A percentile compares a stretch with the other conserved stretches of the same genome.
Conservation (phyloP, 2,888 invertebrate genomes). For the Rutpela maculata region DNA sequence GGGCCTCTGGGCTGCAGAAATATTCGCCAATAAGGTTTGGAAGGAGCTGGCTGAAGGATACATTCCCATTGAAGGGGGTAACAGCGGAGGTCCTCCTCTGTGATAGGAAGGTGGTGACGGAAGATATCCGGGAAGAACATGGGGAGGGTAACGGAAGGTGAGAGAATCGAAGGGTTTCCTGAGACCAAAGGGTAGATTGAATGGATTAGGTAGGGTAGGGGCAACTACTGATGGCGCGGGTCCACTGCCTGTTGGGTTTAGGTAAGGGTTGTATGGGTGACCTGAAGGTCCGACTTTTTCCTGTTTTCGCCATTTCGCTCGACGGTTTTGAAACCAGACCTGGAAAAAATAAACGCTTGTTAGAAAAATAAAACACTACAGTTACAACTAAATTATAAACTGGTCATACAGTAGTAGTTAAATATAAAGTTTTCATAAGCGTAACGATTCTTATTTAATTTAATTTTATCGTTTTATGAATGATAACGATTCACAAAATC, state of each 20-base stretch:
- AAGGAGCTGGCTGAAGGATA: slow-evolving; percentile 83
- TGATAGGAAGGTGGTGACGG: slow-evolving; percentile 74
- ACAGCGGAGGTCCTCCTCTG: slow-evolving; percentile 80
- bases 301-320: slow-evolving; percentile 95
- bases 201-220: slow-evolving; percentile 88
- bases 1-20: slow-evolving; percentile 80
- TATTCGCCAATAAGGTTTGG: slow-evolving; percentile 89
- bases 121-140: slow-evolving; percentile 78
- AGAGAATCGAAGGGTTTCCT: slow-evolving; percentile 85
- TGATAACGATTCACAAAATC: too few species aligned
- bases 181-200: slow-evolving; percentile 86
- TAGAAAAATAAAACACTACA: background rate
- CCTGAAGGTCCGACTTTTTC: slow-evolving; percentile 94
- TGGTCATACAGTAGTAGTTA: too few species aligned
- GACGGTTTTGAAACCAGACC: slow-evolving; percentile 96
- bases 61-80: slow-evolving; percentile 79
- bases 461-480: too few species aligned
- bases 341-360: slow-evolving; percentile 74
- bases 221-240: slow-evolving; percentile 81
- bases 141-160: slow-evolving; percentile 84
- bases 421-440: too few species aligned
- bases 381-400: too few species aligned
- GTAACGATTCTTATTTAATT: too few species aligned
- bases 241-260: slow-evolving; percentile 80
- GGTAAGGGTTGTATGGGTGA: slow-evolving; percentile 92